A percentile compares a stretch with the other conserved stretches of the same genome.
These are phyloP conservation scores for Pinctada fucata DNA, from an alignment of 2,888 invertebrate genomes.

Conservation along the genomic window DNA sequence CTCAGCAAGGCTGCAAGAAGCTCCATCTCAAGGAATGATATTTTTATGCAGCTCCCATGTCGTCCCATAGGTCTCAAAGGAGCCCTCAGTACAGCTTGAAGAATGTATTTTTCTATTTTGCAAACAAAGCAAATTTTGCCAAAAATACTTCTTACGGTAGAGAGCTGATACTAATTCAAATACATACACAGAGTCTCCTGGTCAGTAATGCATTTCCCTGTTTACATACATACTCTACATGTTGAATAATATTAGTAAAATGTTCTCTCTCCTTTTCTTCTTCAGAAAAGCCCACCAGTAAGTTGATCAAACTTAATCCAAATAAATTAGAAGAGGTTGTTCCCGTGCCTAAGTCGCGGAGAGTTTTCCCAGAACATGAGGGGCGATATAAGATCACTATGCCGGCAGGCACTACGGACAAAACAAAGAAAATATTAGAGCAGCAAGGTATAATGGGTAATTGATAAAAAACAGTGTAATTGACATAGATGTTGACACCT, in stretches of 20 bases:
- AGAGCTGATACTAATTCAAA: too few relatives aligned
- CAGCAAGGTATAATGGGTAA: conserved; percentile 50
- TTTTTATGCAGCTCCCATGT: conserved; percentile 64
- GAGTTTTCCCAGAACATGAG: conserved; percentile 80
- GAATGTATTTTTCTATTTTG: not conserved
- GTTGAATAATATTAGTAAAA: too few relatives aligned
- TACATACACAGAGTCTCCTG: too few relatives aligned
- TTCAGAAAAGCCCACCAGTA: conserved; percentile 9
- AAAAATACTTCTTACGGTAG: too few relatives aligned
- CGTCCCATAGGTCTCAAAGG: conserved; percentile 58
- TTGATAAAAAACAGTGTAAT: not conserved
- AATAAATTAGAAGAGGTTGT: conserved; percentile 63
- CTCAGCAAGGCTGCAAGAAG: conserved; percentile 54
- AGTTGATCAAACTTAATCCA: conserved; percentile 29
- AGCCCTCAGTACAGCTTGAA: conserved; percentile 58
- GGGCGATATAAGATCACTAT: conserved; percentile 79
- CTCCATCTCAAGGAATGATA: conserved; percentile 62
- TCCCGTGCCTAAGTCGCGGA: conserved; percentile 74
- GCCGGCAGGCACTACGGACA: conserved; percentile 77
- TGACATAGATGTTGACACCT: too few relatives aligned
- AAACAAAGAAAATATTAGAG: conserved; percentile 77
- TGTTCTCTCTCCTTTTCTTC: not conserved
- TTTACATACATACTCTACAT: too few relatives aligned
- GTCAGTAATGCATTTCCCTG: too few relatives aligned
- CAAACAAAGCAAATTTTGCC: conserved; percentile 7